Base-by-base conservation (phyloP, 2,113 vertebrate genomes). In the Synchiropus splendidus region DNA sequence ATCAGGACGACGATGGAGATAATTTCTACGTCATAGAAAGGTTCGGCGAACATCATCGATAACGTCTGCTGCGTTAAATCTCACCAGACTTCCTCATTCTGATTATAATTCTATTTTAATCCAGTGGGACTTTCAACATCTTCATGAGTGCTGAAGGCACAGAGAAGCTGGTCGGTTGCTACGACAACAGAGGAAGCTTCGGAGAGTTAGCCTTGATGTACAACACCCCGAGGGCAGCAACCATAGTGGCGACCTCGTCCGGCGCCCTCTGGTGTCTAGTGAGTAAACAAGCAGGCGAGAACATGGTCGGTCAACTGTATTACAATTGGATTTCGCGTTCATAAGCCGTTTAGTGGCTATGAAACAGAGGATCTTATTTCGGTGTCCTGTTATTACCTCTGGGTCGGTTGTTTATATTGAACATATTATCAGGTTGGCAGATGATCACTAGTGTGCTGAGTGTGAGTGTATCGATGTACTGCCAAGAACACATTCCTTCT, bases 201-300 rank as follows among this genome's bases (percentile, higher is more conserved):
- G 95, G 95, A 49, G 95, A 99, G 72, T 78, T 99, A 78, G 95
- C 95, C 50, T 86, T 99, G 83, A 98, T 99, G 95, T 99, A 99
- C 79, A 98, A 99, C 58, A 97, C 94, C 42, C 90, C 92, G 43
- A 89, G 95, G 79, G 94, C 95, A 42, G 95, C 95, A 77, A 99
- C 95, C 41, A 97, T 99, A 74, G 83, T 90, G 51, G 92, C 93
- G 81, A 94, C 91, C 74, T 94, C 91, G 70, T 82, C 87, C 73
- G 95, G 93, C 73, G 87, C 92, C 64, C 85, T 99, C 72, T 99
- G 95, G 95, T 93, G 94, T 72, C 85, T 99, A 84, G 95, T 98
- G 78, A 92, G 93, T 90, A 49, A 47, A 45, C 54, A 55, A 71
- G n/a, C n/a, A n/a, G n/a, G n/a, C n/a, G 54, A 27, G 48, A 57